A percentile compares a stretch with the other conserved stretches of the same genome.
Conservation (phyloP, 2,797 vertebrate genomes). For the Bovichtus variegatus region DNA sequence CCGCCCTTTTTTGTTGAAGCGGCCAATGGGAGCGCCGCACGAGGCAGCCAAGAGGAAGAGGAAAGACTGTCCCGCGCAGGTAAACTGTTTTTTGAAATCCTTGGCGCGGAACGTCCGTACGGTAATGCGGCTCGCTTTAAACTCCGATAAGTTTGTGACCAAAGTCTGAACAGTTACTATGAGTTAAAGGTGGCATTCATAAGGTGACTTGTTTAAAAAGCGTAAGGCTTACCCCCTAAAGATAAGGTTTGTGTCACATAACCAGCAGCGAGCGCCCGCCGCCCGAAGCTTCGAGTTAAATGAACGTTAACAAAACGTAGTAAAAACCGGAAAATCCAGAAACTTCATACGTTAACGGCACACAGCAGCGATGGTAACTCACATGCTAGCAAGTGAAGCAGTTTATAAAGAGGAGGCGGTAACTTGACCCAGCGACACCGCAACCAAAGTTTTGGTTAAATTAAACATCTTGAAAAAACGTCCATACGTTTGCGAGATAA, state of each 20-base stretch:
- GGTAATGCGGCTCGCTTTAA: slow-evolving; percentile 12
- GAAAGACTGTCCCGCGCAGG: slow-evolving; percentile 82
- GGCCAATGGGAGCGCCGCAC: slow-evolving; percentile 74
- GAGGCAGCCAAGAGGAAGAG: slow-evolving; percentile 61
- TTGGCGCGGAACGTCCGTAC: slow-evolving; percentile 83
- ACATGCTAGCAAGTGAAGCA: accelerated
- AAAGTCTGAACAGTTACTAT: not conserved
- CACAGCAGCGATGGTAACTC: not conserved
- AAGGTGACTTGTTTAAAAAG: accelerated
- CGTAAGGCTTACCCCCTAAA: accelerated
- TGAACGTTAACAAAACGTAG: not conserved
- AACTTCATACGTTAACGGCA: accelerated
- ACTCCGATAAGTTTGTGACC: not conserved
- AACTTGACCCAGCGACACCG: not conserved
- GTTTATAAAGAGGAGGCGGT: not conserved
- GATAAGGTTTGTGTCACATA: not conserved
- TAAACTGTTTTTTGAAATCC: slow-evolving; percentile 84
- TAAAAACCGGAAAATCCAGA: slow-evolving; percentile 23
- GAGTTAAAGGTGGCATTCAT: accelerated
- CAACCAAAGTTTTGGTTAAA: not conserved
- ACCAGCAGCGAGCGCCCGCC: not conserved
- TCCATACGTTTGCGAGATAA: accelerated
- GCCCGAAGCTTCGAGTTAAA: not conserved
- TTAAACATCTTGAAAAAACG: not conserved
- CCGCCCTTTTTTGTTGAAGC: slow-evolving; percentile 54